Evolutionary conservation across 2,888 invertebrate species (phyloP), one percentile per base, ranked within the genome.

Genomic region (Campaea margaritaria): DNA sequence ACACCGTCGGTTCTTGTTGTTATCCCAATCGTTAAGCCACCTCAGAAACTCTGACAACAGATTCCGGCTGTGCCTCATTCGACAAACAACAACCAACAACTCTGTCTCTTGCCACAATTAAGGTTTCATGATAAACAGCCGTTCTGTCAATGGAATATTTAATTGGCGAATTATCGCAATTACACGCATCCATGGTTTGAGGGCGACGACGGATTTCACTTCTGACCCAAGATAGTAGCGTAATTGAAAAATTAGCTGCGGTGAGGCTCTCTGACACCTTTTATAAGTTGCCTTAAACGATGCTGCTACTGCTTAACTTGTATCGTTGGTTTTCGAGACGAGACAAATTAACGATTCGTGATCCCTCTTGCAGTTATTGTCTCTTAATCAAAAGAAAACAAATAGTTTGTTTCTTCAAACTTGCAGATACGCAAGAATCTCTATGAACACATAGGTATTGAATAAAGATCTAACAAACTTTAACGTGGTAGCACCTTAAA

Each of bases 121-220:
- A 82, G 15, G 41, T 12, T 45, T 41, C 39, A 41, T 50, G 42
- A 56, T 85, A 83, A 34, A 36, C n/a, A 36, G 77, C 74, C 62
- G 79, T 85, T 83, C 78, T 83, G 80, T 83, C 77, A 82, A 74
- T 43, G 78, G 75, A 81, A 81, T 79, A 72, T 75, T 78, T 91
- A 89, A 90, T 91, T 89, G 83, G 73, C 74, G 71, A 79, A 79
- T 86, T 89, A 86, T 78, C 75, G 77, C 89, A 90, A 91, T 91
- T 90, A 91, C 87, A 90, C 87, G 91, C 91, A 85, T 89, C 89
- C 88, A 82, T 84, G 85, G 80, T 86, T 87, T 82, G 83, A 85
- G 87, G 86, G 86, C 89, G 79, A 81, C 79, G 78, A 82, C 50
- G 31, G 89, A 87, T 91, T 91, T 91, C 89, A 83, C 89, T 89